A percentile compares a stretch with the other conserved stretches of the same genome.
Conservation (phyloP, 2,113 vertebrate genomes). For the Oreocharis arfaki region DNA sequence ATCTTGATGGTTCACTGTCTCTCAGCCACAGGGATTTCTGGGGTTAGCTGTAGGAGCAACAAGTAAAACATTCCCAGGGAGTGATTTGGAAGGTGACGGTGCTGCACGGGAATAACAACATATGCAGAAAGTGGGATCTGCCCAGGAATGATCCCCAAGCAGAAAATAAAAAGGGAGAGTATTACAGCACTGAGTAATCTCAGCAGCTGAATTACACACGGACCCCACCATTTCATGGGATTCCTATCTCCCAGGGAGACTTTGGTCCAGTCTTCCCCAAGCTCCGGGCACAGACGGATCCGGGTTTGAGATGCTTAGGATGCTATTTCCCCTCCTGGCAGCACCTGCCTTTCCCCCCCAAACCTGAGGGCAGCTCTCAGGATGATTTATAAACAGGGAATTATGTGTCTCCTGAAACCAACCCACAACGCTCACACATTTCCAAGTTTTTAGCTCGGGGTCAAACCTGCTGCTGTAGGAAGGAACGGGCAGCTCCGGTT, state of each 20-base stretch:
- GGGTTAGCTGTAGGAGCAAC: neutral
- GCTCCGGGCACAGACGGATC: accelerated
- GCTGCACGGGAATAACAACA: neutral
- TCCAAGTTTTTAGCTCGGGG: neutral
- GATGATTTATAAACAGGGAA: neutral
- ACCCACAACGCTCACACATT: accelerated
- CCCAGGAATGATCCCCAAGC: neutral
- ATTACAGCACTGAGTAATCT: neutral
- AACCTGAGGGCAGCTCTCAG: neutral
- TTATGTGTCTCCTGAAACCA: neutral
- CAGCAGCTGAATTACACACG: neutral
- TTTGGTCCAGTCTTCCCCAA: neutral
- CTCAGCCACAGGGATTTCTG: neutral
- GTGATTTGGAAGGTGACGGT: neutral
- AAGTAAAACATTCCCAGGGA: neutral
- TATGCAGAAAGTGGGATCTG: neutral
- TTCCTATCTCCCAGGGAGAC: neutral
- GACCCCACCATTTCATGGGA: neutral
- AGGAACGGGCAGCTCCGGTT: neutral
- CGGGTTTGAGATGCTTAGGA: accelerated
- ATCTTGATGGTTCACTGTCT: neutral
- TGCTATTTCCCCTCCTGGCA: neutral
- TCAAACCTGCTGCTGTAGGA: neutral
- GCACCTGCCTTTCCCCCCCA: neutral
- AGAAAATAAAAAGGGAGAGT: neutral